Base-by-base conservation (phyloP, 2,888 invertebrate species). In the Notodonta ziczac region DNA sequence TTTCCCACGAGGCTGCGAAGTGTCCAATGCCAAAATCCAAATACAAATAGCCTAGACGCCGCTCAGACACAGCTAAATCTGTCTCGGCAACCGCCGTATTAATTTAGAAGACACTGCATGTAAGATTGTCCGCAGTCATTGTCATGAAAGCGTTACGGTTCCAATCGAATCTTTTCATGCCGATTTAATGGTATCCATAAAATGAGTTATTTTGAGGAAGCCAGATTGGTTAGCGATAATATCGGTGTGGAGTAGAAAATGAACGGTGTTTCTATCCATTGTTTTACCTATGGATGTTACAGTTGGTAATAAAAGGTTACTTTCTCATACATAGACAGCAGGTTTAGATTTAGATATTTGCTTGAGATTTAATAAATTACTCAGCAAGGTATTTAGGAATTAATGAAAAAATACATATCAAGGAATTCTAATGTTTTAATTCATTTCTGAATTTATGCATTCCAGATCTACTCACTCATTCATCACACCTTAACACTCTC, bases 41-140 rank as follows among this genome's bases (percentile, higher is more conserved):
- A 87, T 86, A 86, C 88, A 89, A 90, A 93, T 92, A 92, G 88
- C 90, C 91, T 92, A 93, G 93, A 92, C 93, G 89, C 89, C 87
- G 83, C 83, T 84, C 91, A 93, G 93, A 93, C 93, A 85, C 79
- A 77, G 87, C 90, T 92, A 92, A 87, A 92, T 91, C 87, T 82
- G 91, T 86, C 90, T 78, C 87, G 70, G 88, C 83, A 85, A 90
- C 88, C 76, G 77, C 81, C 74, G 78, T 73, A 74, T 80, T 83
- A 79, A 83, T 85, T 86, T 82, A 78, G 81, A 80, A 77, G 80
- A 81, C 24, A 2, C 82, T 72, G 73, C 74, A 80, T 74, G 76
- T 76, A 73, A 77, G 67, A 77, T 77, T 77, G 76, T 72, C 74
- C 70, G 72, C 70, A 72, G 73, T 72, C 76, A 76, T 78, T 83